These are phyloP conservation scores for Hippocampus comes DNA, from an alignment of 2,113 vertebrate species.

Conservation along the genomic window DNA sequence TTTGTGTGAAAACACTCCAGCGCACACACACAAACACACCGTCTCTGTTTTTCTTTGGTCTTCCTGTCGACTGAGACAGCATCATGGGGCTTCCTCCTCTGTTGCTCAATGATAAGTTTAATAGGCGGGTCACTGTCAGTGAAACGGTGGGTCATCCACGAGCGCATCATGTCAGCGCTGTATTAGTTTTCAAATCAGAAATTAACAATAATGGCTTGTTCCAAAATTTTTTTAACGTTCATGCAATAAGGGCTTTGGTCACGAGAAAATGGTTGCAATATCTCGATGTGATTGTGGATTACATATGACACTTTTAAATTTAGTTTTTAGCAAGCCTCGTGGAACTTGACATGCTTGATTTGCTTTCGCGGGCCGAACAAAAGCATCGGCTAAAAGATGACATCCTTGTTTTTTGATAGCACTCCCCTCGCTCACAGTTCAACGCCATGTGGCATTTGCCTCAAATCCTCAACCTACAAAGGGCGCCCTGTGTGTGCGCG, in stretches of 20 bases:
- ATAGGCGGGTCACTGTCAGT: conserved; percentile 21
- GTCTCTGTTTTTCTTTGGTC: conserved; percentile 32
- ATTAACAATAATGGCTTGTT: not conserved
- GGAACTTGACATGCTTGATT: no score
- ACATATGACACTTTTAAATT: no score
- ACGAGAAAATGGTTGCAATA: no score
- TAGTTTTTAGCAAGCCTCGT: no score
- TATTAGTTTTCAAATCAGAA: not conserved
- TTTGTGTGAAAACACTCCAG: not conserved
- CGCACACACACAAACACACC: not conserved
- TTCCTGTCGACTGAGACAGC: conserved; percentile 33
- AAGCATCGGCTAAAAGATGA: not conserved
- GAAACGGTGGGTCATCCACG: conserved; percentile 11
- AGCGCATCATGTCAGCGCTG: conserved; percentile 21
- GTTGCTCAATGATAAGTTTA: conserved; percentile 43
- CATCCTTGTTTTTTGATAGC: conserved; percentile 23
- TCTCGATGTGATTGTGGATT: no score
- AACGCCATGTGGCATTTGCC: conserved; percentile 29
- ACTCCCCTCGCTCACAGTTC: conserved; percentile 10
- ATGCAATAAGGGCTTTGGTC: no score
- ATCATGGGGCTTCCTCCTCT: conserved; percentile 37
- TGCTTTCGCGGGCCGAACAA: no score
- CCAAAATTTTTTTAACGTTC: no score
- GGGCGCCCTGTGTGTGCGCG: conserved; percentile 19
- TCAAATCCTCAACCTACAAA: conserved; percentile 42